Conservation (phyloP, 1,140 invertebrate species). For the Cydia splendana region DNA sequence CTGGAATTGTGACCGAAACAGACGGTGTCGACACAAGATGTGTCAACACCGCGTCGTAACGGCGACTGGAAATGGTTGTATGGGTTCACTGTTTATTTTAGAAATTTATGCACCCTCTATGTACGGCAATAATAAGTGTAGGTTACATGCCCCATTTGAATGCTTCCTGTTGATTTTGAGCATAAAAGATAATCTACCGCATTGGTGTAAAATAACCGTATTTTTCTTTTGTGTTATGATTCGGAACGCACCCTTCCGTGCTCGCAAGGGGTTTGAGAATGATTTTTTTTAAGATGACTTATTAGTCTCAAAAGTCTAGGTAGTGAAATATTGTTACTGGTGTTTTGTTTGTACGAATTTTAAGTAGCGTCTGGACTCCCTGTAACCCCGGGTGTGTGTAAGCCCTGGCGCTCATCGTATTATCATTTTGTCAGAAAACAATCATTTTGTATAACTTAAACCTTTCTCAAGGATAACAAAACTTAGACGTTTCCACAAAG, state of each 20-base stretch:
- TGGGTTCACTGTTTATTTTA: slow-evolving; percentile 64
- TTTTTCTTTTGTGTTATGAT: slow-evolving; percentile 77
- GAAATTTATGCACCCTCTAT: slow-evolving; percentile 76
- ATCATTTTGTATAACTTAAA: no score
- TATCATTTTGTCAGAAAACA: no score
- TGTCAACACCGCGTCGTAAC: no score
- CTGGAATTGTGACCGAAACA: no score
- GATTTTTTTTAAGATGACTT: slow-evolving; percentile 1
- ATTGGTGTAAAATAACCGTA: slow-evolving; percentile 77
- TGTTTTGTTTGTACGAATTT: slow-evolving; percentile 39
- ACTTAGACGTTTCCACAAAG: no score
- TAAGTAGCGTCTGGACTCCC: slow-evolving; percentile 38
- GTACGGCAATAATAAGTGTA: slow-evolving; percentile 76
- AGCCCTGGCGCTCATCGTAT: no score
- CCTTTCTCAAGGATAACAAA: no score
- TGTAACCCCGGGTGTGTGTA: no score
- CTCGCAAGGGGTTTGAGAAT: slow-evolving; percentile 29
- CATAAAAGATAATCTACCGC: slow-evolving; percentile 78
- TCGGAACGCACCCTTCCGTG: slow-evolving; percentile 58
- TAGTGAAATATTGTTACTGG: slow-evolving; percentile 56
- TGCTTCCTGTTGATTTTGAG: slow-evolving; percentile 77
- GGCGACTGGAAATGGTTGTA: no score
- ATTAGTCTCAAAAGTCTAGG: slow-evolving; percentile 29
- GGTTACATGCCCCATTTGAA: slow-evolving; percentile 79
- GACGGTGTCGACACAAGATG: no score